Base-by-base conservation (phyloP, 2,113 vertebrate species). In the Tyrannus savana region DNA sequence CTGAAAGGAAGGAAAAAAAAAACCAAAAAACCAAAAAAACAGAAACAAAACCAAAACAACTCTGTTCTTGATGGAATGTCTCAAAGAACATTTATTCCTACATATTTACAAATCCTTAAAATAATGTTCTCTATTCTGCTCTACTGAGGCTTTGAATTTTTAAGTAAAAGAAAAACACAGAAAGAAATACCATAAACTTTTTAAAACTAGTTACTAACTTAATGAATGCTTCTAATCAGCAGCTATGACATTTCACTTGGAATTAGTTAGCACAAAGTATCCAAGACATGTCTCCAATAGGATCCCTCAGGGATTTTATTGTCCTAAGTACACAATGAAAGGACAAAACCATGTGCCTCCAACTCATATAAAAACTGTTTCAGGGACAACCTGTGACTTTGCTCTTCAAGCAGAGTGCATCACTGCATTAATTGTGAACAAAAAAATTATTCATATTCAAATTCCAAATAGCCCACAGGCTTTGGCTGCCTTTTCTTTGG, bases 391-490 rank as follows among this genome's bases (percentile, higher is more conserved):
- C 62, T 55, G 56, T 90, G 56, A 90, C 85, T 95, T 69, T 73
- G 13, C 42, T 85, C 7, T 69, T 74, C 42, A 41, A 79, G 60
- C 59, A 66, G 46, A 86, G n/a, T 66, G 18, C n/a, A 50, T 44
- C 2, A 0, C 53, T 88, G 85, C 74, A 96, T 96, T 96, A 62
- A 79, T 90, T 95, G 82, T 41, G 69, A 79, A 97, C 91, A 75
- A 69, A 46, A 46, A 46, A 97, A 93, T 56, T 94, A 93, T 78
- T 94, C 49, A 93, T 89, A 97, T 81, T 81, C 14, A 27, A 87
- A 97, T 94, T 82, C 53, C 58, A 94, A 91, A 67, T 68, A 92
- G 69, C 68, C 52, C 4, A 46, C n/a, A 84, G 78, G 49, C 47
- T 67, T 91, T 90, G 77, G 35, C 58, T 78, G 52, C 44, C 31